phyloP scores from a whole-genome alignment of 2,888 invertebrate genomes.

The Hemistola chrysoprasaria region DNA sequence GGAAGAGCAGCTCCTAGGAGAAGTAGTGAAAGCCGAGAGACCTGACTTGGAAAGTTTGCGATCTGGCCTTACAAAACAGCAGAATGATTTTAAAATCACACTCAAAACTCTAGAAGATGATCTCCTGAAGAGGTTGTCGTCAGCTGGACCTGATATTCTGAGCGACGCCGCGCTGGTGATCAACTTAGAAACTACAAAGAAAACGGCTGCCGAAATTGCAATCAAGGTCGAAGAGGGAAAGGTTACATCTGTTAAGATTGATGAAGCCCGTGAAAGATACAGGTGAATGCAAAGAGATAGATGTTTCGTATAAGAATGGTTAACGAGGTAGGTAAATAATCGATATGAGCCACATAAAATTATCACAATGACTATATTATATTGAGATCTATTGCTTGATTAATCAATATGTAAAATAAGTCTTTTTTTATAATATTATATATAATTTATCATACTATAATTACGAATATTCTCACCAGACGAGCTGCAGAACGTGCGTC shows the following conservation, averaged over 20 bases:
- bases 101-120: conserved; percentile 96
- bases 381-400: too few relatives aligned
- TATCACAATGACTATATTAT: too few relatives aligned
- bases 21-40: conserved; percentile 95
- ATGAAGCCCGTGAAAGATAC: conserved; percentile 94
- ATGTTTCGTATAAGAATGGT: too few relatives aligned
- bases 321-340: too few relatives aligned
- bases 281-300: too few relatives aligned
- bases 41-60: conserved; percentile 94
- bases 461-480: conserved; percentile 59
- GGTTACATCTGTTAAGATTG: conserved; percentile 92
- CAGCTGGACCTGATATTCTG: conserved; percentile 95
- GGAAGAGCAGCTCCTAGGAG: conserved; percentile 96
- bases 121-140: conserved; percentile 91
- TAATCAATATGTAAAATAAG: too few relatives aligned
- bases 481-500: conserved; percentile 94
- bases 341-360: too few relatives aligned
- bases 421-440: too few relatives aligned
- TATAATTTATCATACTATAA: conserved; percentile 2
- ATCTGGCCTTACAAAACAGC: conserved; percentile 92
- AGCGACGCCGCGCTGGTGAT: conserved; percentile 95
- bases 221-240: conserved; percentile 93
- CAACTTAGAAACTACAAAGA: conserved; percentile 96
- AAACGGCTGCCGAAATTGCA: conserved; percentile 95
- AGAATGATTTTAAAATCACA: conserved; percentile 97